These are phyloP conservation scores for Drosophila parabipectinata DNA, from an alignment of 1,140 invertebrate species.

Conservation along the genomic window DNA sequence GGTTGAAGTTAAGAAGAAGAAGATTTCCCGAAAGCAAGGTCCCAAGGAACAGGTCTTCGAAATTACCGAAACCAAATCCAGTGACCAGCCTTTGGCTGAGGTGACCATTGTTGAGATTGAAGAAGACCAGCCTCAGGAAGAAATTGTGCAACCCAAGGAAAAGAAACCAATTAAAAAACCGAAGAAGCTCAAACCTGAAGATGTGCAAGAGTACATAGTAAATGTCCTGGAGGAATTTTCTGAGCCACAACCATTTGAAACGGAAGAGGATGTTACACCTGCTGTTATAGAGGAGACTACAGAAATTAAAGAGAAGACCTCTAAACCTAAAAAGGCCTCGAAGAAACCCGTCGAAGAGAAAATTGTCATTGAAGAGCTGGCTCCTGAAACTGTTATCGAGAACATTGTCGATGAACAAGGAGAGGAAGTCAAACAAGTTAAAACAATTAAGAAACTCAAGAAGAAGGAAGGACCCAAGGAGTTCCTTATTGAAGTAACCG, in stretches of 20 bases:
- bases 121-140: constrained; percentile 5
- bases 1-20: constrained; percentile 55
- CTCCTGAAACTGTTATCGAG: constrained; percentile 70
- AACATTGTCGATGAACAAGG: constrained; percentile 83
- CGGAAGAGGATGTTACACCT: constrained; percentile 36
- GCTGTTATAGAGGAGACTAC: constrained; percentile 50
- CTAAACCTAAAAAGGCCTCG: constrained; percentile 66
- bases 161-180: constrained; percentile 45
- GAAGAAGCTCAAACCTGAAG: constrained; percentile 55
- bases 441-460: constrained; percentile 75
- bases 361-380: constrained; percentile 75
- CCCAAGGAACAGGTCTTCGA: constrained; percentile 35
- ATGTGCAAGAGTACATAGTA: constrained; percentile 56
- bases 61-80: too few species aligned
- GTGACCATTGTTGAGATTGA: constrained; percentile 21
- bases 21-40: constrained; percentile 54
- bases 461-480: constrained; percentile 74
- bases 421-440: constrained; percentile 76
- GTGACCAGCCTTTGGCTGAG: too few species aligned
- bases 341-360: constrained; percentile 61
- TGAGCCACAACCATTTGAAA: constrained; percentile 31
- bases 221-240: constrained; percentile 57
- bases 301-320: constrained; percentile 68
- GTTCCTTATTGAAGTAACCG: constrained; percentile 71
- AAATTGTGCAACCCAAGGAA: neutral